phyloP scores from a whole-genome alignment of 2,113 vertebrate species.

The Aramus guarauna region DNA sequence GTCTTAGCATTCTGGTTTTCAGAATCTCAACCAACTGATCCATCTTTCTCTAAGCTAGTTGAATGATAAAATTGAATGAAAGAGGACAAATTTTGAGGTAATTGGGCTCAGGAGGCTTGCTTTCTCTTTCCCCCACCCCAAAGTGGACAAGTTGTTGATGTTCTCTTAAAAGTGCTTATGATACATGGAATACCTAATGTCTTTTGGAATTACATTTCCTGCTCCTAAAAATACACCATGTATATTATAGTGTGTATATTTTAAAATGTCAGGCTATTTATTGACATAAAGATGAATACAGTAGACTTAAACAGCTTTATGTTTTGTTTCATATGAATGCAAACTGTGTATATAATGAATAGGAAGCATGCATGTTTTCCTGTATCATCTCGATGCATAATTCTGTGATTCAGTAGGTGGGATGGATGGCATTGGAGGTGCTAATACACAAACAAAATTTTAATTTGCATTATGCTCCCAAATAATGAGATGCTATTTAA shows the following conservation, averaged over 20 bases:
- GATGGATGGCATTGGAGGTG: neutral
- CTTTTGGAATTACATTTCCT: neutral
- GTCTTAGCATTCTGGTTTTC: neutral
- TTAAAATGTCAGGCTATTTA: neutral
- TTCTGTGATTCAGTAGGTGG: neutral
- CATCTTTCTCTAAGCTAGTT: neutral
- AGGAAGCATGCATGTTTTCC: neutral
- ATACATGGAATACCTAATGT: neutral
- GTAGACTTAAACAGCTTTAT: neutral
- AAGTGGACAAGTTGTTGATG: slow-evolving; percentile 22
- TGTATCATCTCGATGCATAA: neutral
- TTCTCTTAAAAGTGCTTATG: slow-evolving; percentile 32
- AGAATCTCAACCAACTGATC: neutral
- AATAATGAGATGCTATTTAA: neutral
- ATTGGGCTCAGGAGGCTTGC: slow-evolving; percentile 44
- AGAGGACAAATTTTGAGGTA: slow-evolving; percentile 42
- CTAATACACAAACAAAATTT: neutral
- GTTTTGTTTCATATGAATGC: neutral
- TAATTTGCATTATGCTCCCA: neutral
- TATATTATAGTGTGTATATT: neutral
- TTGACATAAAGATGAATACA: neutral
- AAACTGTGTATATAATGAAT: neutral
- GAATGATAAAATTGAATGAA: slow-evolving; percentile 32
- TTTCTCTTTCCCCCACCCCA: neutral
- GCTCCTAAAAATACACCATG: neutral